A percentile compares a stretch with the other conserved stretches of the same genome.
phyloP scores from a whole-genome alignment of 2,113 vertebrate genomes.

The Dicerorhinus sumatrensis region DNA sequence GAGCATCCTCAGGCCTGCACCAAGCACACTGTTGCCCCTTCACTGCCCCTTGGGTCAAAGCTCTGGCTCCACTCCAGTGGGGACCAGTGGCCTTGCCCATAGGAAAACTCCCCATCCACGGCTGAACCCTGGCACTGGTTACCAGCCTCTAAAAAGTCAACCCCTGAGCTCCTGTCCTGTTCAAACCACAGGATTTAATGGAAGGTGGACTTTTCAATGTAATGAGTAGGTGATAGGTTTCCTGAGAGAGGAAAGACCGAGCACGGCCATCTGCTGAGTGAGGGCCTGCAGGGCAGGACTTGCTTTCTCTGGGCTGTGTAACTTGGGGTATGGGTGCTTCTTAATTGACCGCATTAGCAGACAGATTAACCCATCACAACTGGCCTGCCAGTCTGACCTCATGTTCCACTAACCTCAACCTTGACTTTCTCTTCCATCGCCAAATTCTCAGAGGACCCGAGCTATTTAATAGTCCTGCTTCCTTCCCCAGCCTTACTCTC shows the following conservation, averaged over 20 bases:
- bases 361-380: neutral
- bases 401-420: neutral
- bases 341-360: neutral
- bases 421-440: neutral
- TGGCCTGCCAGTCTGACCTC: too few relatives aligned
- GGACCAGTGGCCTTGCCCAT: neutral
- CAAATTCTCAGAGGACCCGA: rapidly evolving
- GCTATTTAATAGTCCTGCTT: neutral
- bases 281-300: rapidly evolving
- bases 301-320: too few relatives aligned
- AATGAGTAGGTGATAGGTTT: neutral
- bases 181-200: neutral
- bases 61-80: rapidly evolving
- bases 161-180: too few relatives aligned
- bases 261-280: rapidly evolving
- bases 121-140: rapidly evolving
- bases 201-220: neutral
- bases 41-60: neutral
- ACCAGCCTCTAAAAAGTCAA: neutral
- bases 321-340: too few relatives aligned
- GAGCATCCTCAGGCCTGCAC: neutral
- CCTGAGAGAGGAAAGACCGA: neutral
- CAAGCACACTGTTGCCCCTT: rapidly evolving
- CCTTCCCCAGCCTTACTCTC: neutral
- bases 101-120: too few relatives aligned